These are phyloP conservation scores for Ostrea denselamellosa DNA, from an alignment of 1,140 invertebrate species.

Conservation along the genomic window DNA sequence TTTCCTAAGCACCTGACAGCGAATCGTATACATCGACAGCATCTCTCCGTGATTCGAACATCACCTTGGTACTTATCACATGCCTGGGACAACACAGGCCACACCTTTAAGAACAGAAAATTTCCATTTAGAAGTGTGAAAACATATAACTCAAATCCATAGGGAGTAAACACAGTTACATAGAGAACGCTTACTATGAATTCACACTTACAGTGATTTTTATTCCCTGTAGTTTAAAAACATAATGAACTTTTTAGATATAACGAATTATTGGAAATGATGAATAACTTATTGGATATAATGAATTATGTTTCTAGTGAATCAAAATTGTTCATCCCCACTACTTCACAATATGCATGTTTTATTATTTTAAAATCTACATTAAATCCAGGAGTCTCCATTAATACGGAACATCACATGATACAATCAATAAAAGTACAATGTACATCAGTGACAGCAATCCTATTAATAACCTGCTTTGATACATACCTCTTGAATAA, in stretches of 20 bases:
- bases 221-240: too few species aligned
- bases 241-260: too few species aligned
- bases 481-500: constrained; percentile 85
- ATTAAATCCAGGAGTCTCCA: too few species aligned
- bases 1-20: constrained; percentile 91
- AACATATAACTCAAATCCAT: neutral
- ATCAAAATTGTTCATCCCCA: too few species aligned
- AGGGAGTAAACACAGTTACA: neutral
- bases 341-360: too few species aligned
- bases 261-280: too few species aligned
- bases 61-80: constrained; percentile 90
- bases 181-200: neutral
- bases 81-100: constrained; percentile 91
- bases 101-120: constrained; percentile 79
- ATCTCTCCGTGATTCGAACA: constrained; percentile 92
- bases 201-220: neutral
- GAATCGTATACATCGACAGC: constrained; percentile 93
- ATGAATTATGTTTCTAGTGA: too few species aligned
- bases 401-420: too few species aligned
- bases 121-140: neutral
- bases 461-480: neutral
- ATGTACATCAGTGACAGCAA: too few species aligned
- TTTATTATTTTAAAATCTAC: too few species aligned
- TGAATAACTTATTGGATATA: too few species aligned
- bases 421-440: too few species aligned